Evolutionary conservation across 1,140 invertebrate genomes (phyloP), one percentile per base, ranked within the genome.

Genomic region (Drosophila funebris): DNA sequence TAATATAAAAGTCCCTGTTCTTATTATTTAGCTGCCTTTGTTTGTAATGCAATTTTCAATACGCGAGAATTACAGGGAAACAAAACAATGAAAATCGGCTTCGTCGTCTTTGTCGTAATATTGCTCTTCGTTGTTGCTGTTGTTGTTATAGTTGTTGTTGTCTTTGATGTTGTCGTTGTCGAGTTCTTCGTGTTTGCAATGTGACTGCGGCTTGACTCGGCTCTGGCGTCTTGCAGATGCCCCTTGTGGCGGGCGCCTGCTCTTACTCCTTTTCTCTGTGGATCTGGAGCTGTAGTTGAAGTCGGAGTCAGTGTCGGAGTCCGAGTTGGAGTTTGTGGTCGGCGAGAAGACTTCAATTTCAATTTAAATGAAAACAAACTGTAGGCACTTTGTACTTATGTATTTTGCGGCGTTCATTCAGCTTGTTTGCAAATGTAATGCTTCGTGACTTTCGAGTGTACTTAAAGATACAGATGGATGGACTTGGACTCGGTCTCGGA

Each of bases 341-440:
- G 31, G 70, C 70, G 74, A 62, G 50, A 72, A 54, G 66, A 87
- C 83, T 87, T 87, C 76, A 87, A 87, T 87, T 87, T 87, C 82
- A 87, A 87, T 87, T 87, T 87, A 87, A 87, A 87, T 87, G 83
- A 87, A 87, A 87, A 87, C 82, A 87, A 88, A 87, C 83, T 87
- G 83, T 78, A 48, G 83, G 80, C 82, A 87, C 83, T 87, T 88
- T 88, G 83, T 87, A 83, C 76, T 87, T 87, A 88, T 87, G 84
- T 78, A 79, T 88, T 87, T 87, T 84, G 74, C 72, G 57, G 52
- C 78, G 44, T 88, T 88, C 83, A 87, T 87, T 87, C 83, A 87
- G 83, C 76, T 88, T 87, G 83, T 87, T 87, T 87, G 83, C 83
- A 83, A 88, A 83, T 79, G 87, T 78, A 88, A 87, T 87, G 83